These are phyloP conservation scores for Cercocebus atys DNA, from an alignment of 2,113 vertebrate species.

Conservation along the genomic window DNA sequence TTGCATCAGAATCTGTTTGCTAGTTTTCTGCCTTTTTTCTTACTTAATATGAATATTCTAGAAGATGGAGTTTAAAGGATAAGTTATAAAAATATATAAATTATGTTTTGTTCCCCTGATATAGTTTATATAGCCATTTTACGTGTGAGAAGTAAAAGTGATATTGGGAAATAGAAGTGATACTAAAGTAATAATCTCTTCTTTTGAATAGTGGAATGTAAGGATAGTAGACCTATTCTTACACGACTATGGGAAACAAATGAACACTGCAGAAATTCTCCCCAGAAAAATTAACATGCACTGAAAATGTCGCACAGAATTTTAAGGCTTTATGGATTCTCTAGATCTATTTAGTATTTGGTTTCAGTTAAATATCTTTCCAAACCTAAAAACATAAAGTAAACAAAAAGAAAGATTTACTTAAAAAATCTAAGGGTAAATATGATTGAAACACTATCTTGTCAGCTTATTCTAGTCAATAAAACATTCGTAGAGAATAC, in stretches of 20 bases:
- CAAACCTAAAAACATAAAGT: not conserved
- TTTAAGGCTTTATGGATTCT: not conserved
- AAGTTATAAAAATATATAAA: not conserved
- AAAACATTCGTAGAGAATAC: not conserved
- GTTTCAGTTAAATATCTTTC: not conserved
- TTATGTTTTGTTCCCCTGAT: not conserved
- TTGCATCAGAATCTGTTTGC: constrained; percentile 32
- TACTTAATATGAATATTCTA: constrained; percentile 28
- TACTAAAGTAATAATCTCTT: not conserved
- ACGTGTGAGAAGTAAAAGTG: not conserved
- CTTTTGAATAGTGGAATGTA: not conserved
- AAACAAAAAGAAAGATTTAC: not conserved
- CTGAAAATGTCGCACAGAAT: not conserved
- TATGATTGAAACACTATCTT: not conserved
- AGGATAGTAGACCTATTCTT: not conserved
- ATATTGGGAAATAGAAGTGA: not conserved
- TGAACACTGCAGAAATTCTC: not conserved
- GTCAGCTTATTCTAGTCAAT: not conserved
- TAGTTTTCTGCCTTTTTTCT: constrained; percentile 17
- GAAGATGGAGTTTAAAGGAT: not conserved
- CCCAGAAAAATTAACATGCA: not conserved
- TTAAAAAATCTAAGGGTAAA: not conserved
- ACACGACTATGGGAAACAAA: not conserved
- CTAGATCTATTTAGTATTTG: not conserved
- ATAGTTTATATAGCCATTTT: not conserved